A percentile compares a stretch with the other conserved stretches of the same genome.
Evolutionary conservation across 2,113 vertebrate species (phyloP).

Genomic region (Cyphomyrus plagiostoma): DNA sequence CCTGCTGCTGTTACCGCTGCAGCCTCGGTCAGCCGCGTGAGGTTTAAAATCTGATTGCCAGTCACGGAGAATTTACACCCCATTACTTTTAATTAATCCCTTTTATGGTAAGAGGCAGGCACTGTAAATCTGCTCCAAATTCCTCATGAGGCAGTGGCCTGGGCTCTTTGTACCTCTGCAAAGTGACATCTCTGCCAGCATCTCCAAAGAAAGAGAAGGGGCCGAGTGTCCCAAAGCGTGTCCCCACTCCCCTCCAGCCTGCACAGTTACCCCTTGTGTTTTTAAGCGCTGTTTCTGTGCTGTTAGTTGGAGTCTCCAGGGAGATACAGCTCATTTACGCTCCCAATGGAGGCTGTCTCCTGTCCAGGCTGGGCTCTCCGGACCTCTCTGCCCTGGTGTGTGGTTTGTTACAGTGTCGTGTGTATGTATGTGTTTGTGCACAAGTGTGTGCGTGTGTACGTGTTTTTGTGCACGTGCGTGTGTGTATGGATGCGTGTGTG

Average conservation of each 20-base stretch:
- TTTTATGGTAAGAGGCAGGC: slow-evolving; percentile 25
- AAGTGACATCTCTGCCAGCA: not conserved
- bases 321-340: slow-evolving; percentile 57
- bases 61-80: slow-evolving; percentile 25
- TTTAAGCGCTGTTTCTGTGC: not conserved
- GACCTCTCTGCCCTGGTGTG: not conserved
- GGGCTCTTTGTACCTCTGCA: not conserved
- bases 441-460: no score
- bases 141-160: not conserved
- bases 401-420: not conserved
- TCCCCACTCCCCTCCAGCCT: not conserved
- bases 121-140: slow-evolving; percentile 22
- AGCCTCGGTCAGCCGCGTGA: not conserved
- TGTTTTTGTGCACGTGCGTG: not conserved
- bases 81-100: slow-evolving; percentile 21
- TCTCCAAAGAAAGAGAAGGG: not conserved
- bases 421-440: slow-evolving; percentile 20
- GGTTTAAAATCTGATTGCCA: not conserved
- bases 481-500: no score
- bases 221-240: not conserved
- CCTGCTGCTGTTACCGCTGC: not conserved
- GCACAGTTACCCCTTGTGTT: not conserved
- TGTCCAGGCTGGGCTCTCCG: slow-evolving; percentile 22
- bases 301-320: slow-evolving; percentile 38
- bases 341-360: slow-evolving; percentile 61